Conservation (phyloP, 2,113 vertebrate species). For the Eira barbara region DNA sequence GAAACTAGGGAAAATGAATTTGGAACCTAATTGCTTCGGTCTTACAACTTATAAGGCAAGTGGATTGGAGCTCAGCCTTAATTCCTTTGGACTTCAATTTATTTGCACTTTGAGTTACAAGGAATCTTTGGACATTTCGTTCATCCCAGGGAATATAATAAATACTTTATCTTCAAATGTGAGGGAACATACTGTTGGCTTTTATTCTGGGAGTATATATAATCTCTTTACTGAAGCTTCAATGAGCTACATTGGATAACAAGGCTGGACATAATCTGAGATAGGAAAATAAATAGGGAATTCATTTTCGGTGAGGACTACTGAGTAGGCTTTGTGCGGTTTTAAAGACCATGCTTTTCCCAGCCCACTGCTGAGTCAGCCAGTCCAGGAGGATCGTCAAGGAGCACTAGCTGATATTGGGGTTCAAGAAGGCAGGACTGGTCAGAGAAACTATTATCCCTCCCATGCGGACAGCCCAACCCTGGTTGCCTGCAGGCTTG, state of each 20-base stretch:
- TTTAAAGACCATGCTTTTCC: background rate
- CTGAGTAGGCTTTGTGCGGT: background rate
- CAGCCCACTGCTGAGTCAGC: background rate
- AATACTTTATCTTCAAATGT: background rate
- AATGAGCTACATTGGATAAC: background rate
- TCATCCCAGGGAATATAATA: background rate
- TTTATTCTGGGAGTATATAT: background rate
- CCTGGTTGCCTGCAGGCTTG: background rate
- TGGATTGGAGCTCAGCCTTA: background rate
- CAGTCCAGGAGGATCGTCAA: background rate
- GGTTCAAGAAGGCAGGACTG: background rate
- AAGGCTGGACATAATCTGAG: background rate
- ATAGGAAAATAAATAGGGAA: background rate
- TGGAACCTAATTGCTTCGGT: background rate
- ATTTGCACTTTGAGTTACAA: background rate
- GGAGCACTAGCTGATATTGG: background rate
- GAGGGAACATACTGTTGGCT: background rate
- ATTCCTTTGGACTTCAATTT: background rate
- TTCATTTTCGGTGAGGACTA: background rate
- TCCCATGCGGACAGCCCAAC: background rate
- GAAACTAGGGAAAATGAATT: background rate
- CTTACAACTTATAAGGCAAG: background rate
- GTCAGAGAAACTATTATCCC: background rate
- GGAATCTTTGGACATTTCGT: background rate
- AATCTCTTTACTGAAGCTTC: background rate